These are phyloP conservation scores for Amiota communis DNA, from an alignment of 2,888 invertebrate species.

Conservation along the genomic window DNA sequence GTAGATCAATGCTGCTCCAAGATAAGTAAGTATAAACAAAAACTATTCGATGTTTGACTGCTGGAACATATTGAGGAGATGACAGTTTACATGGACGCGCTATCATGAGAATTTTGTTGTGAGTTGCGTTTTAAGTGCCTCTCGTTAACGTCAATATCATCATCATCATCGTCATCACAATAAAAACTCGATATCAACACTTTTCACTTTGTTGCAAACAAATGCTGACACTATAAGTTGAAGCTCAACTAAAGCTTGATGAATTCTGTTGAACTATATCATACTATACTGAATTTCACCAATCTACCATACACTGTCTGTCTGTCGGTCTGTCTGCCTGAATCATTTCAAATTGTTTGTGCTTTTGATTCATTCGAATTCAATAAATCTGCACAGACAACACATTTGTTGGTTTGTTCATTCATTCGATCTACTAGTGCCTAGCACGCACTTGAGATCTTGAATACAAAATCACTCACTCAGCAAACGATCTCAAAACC, in stretches of 20 bases:
- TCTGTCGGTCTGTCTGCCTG: too few relatives aligned
- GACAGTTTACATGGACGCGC: background rate
- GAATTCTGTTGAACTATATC: constrained; percentile 60
- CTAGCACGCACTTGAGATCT: constrained; percentile 60
- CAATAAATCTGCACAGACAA: constrained; percentile 34
- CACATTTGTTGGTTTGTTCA: constrained; percentile 24
- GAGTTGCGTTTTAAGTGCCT: constrained; percentile 57
- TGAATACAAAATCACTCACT: constrained; percentile 50
- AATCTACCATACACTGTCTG: constrained; percentile 51
- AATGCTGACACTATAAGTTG: too few relatives aligned
- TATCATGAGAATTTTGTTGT: background rate
- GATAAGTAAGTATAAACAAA: background rate
- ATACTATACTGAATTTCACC: constrained; percentile 51
- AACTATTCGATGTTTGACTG: background rate
- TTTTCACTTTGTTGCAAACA: constrained; percentile 28
- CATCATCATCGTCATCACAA: constrained; percentile 46
- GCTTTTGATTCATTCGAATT: background rate
- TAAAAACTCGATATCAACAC: constrained; percentile 29
- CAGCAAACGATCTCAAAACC: constrained; percentile 59
- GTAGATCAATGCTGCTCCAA: background rate
- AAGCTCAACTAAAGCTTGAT: constrained; percentile 35
- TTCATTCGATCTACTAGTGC: constrained; percentile 54
- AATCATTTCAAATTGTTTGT: background rate
- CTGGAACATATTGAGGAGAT: too few relatives aligned
- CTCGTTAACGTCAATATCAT: constrained; percentile 68